Evolutionary conservation across 1,140 invertebrate species (phyloP), one percentile per base, ranked within the genome.

Genomic region (Drosophila punjabiensis): DNA sequence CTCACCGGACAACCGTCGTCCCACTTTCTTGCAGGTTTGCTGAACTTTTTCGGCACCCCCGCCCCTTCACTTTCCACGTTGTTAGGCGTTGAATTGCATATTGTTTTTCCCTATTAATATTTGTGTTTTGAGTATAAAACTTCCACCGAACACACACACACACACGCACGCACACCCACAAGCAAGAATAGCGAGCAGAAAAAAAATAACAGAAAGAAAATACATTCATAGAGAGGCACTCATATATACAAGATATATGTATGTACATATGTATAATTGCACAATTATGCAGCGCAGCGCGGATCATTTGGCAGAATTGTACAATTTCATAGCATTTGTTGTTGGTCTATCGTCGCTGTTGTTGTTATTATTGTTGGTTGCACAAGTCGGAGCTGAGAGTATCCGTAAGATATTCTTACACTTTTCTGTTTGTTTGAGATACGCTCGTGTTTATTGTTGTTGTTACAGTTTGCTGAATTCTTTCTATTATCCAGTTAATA

Each of bases 211-310:
- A 59, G 28, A 58, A 45, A 66, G 58, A 70, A 55, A 52, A 66
- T 65, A 50, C 60, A 62, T 68, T 45, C 45, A 43, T 70, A 73
- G 39, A 73, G 39, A 41, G 56, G 43, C 41, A 74, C 53, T 41
- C 32, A 18, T 28, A 61, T 45, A 52, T 71, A 45, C 14, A 39
- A 56, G 20, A 24, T 28, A 37, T 14, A 56, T 55, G 11, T 43
- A 18, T 75, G 48, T 69, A 55, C 65, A 62, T 75, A 30, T 70
- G 63, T 79, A 58, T 81, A 90, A 90, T 90, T 90, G 86, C 85
- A 89, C 85, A 90, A 89, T 90, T 90, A 79, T 89, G 79, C 85
- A 89, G 78, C 85, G 79, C 69, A 71, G 71, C 55, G 76, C 68
- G 65, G 65, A 73, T 79, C 65, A 50, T 86, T 86, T 85, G 62